These are phyloP conservation scores for Sipha maydis DNA, from an alignment of 2,888 invertebrate genomes.

Conservation along the genomic window DNA sequence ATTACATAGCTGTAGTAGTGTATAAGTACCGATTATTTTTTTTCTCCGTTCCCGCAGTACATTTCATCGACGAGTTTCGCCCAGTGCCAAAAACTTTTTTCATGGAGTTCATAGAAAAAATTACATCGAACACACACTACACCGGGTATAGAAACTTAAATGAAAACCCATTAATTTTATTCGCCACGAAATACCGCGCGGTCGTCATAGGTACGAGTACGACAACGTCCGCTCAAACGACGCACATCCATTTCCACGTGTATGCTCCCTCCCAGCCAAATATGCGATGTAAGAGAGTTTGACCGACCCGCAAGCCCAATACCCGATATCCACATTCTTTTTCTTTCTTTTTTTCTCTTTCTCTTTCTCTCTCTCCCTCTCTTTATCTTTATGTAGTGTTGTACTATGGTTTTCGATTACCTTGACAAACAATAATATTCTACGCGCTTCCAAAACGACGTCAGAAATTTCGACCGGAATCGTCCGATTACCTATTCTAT, in stretches of 20 bases:
- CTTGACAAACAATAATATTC: not conserved
- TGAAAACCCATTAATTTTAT: slow-evolving; percentile 41
- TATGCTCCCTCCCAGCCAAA: too few species aligned
- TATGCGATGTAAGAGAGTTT: not conserved
- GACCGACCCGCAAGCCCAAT: not conserved
- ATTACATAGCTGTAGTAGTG: not conserved
- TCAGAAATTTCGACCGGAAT: slow-evolving; percentile 18
- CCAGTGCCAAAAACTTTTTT: not conserved
- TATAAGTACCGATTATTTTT: not conserved
- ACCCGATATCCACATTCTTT: too few species aligned
- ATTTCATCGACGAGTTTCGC: not conserved
- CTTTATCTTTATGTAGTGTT: not conserved
- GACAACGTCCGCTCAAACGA: slow-evolving; percentile 1
- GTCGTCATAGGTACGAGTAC: not conserved
- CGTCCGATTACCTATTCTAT: not conserved
- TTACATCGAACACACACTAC: not conserved
- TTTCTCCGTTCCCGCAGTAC: not conserved
- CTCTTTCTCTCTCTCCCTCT: too few species aligned
- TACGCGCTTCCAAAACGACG: not conserved
- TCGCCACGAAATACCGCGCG: not conserved
- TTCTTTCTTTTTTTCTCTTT: too few species aligned
- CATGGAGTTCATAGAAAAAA: too few species aligned
- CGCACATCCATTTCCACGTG: slow-evolving; percentile 35
- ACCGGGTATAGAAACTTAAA: slow-evolving; percentile 20
- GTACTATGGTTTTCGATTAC: slow-evolving; percentile 26